Percentiles rank a stretch among this genome's conserved stretches.
Conservation (phyloP, 1,140 invertebrate genomes). For the Teleopsis dalmanni region DNA sequence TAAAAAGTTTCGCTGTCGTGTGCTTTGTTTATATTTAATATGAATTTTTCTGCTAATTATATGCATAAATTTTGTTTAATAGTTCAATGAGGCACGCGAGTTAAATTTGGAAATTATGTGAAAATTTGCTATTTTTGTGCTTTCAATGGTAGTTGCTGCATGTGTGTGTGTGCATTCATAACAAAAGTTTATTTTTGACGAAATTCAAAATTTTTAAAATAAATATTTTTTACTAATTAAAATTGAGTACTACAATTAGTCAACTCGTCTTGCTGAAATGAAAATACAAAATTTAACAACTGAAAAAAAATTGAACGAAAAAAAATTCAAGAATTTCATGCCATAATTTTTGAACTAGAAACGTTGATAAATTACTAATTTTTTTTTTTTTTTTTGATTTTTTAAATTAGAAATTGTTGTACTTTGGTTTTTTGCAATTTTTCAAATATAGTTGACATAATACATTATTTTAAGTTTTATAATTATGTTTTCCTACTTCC, state of each 20-base stretch:
- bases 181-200: too few relatives aligned
- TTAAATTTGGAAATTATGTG: conserved; percentile 12
- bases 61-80: background rate
- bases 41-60: background rate
- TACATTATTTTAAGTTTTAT: too few relatives aligned
- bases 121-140: conserved; percentile 2
- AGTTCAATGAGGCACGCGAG: conserved; percentile 7
- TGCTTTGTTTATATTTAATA: background rate
- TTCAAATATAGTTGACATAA: too few relatives aligned
- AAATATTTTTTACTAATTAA: too few relatives aligned
- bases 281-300: too few relatives aligned
- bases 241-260: too few relatives aligned
- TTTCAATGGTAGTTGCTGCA: background rate
- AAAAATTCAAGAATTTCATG: background rate
- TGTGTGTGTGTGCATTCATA: background rate
- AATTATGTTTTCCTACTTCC: too few relatives aligned
- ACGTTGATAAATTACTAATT: background rate
- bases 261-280: too few relatives aligned
- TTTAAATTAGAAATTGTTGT: too few relatives aligned
- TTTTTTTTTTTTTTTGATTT: background rate
- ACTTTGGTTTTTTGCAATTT: too few relatives aligned
- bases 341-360: background rate
- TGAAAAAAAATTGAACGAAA: too few relatives aligned
- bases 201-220: too few relatives aligned
- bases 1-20: background rate